Evolutionary conservation across 2,888 invertebrate species (phyloP).

Genomic region (Leucophenga montana): DNA sequence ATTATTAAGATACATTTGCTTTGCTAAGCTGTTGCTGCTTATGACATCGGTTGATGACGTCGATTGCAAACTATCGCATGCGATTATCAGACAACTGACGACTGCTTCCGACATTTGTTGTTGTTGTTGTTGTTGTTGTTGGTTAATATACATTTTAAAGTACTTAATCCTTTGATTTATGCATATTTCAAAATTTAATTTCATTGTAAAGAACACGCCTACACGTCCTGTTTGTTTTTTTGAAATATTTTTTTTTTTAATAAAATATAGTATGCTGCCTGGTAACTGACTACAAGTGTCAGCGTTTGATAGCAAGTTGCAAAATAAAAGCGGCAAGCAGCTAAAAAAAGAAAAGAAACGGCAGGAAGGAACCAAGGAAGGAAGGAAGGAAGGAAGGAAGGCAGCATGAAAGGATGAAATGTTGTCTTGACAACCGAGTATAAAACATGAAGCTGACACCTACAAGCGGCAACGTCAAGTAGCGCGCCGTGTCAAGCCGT

Average conservation of each 20-base stretch:
- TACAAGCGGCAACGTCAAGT: conserved; percentile 6
- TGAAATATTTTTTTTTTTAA: not conserved
- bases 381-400: not conserved
- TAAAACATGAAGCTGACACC: not conserved
- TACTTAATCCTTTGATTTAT: conserved; percentile 16
- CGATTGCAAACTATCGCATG: not conserved
- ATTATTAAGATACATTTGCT: not conserved
- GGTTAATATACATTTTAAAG: not conserved
- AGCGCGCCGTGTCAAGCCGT: not conserved
- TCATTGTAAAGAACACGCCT: not conserved
- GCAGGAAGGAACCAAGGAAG: not conserved
- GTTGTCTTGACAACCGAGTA: not conserved
- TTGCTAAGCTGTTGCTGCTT: not conserved
- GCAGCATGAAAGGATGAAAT: not conserved
- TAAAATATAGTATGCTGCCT: not conserved
- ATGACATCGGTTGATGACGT: conserved; percentile 18
- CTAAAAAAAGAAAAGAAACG: not conserved
- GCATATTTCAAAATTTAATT: not conserved
- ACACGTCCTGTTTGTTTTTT: not conserved
- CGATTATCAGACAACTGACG: conserved; percentile 7
- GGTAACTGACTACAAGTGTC: conserved; percentile 1
- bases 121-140: not conserved
- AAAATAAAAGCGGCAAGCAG: not conserved
- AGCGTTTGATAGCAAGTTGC: not conserved
- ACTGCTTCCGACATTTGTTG: conserved; percentile 20